These are phyloP conservation scores for Druceiella hillmani DNA, from an alignment of 2,888 invertebrate species.

Conservation along the genomic window DNA sequence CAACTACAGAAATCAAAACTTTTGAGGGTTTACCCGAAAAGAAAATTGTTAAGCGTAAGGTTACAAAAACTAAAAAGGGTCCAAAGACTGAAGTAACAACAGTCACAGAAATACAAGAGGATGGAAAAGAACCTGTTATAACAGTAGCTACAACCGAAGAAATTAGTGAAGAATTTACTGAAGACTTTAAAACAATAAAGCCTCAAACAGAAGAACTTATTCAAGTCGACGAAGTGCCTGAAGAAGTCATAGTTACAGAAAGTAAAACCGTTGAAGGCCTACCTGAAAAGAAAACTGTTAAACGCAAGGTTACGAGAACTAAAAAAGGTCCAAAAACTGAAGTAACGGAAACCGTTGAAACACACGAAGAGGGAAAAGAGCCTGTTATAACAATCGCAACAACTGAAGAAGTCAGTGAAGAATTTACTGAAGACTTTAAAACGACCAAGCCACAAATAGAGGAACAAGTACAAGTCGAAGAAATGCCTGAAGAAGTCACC, in stretches of 20 bases:
- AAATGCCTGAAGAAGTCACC: constrained; percentile 28
- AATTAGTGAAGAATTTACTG: constrained; percentile 27
- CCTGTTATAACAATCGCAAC: constrained; percentile 25
- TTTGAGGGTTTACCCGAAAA: constrained; percentile 28
- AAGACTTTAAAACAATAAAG: constrained; percentile 22
- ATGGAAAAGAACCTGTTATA: constrained; percentile 33
- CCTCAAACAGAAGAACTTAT: constrained; percentile 19
- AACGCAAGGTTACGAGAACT: too few relatives aligned
- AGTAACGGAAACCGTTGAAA: constrained; percentile 13
- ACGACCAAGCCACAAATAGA: constrained; percentile 34
- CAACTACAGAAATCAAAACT: constrained; percentile 17
- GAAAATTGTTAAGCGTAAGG: constrained; percentile 29
- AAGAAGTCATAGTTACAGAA: too few relatives aligned
- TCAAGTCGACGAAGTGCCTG: constrained; percentile 13
- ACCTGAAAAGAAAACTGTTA: too few relatives aligned
- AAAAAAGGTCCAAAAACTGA: too few relatives aligned
- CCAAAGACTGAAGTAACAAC: constrained; percentile 36
- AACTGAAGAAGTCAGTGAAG: constrained; percentile 33
- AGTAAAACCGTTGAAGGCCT: too few relatives aligned
- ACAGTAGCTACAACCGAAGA: constrained; percentile 36
- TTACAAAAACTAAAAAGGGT: constrained; percentile 31
- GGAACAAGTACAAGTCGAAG: constrained; percentile 32
- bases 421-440: constrained; percentile 33
- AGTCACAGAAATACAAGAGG: constrained; percentile 33
- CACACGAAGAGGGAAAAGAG: constrained; percentile 21